These are phyloP conservation scores for Lagopus leucura DNA, from an alignment of 2,113 vertebrate genomes.

Conservation along the genomic window DNA sequence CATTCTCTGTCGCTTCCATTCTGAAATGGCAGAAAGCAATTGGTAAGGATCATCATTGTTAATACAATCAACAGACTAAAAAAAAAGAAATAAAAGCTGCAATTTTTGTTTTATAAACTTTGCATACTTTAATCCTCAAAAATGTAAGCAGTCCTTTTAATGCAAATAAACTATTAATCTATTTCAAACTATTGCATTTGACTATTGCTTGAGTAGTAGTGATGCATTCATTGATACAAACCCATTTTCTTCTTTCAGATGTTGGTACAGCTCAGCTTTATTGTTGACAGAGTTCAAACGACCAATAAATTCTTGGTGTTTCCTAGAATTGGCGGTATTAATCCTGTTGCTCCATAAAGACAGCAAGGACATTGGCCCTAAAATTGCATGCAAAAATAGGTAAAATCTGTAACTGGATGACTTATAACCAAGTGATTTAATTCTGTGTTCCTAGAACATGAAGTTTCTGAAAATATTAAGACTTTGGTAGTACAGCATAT, in stretches of 20 bases:
- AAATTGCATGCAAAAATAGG: background rate
- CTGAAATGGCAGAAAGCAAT: conserved; percentile 73
- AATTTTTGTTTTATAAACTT: background rate
- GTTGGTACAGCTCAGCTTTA: conserved; percentile 95
- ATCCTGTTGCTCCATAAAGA: conserved; percentile 95
- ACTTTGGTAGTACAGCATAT: background rate
- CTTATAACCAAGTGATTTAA: background rate
- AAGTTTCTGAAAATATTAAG: background rate
- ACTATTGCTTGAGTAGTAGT: background rate
- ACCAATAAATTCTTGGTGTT: conserved; percentile 95
- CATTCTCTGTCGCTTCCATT: conserved; percentile 93
- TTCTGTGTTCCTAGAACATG: background rate
- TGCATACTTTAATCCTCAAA: background rate
- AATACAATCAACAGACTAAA: background rate
- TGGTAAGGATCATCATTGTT: background rate
- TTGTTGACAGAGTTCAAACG: conserved; percentile 92
- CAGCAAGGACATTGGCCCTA: conserved; percentile 94
- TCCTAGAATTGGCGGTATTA: conserved; percentile 94
- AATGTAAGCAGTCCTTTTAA: background rate
- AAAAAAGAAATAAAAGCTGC: background rate
- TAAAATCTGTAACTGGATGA: background rate
- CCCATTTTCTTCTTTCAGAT: conserved; percentile 98
- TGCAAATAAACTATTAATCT: background rate
- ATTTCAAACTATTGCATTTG: background rate
- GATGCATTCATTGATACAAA: conserved; percentile 73